These are phyloP conservation scores for Conus betulinus DNA, from an alignment of 1,140 invertebrate species.

Conservation along the genomic window DNA sequence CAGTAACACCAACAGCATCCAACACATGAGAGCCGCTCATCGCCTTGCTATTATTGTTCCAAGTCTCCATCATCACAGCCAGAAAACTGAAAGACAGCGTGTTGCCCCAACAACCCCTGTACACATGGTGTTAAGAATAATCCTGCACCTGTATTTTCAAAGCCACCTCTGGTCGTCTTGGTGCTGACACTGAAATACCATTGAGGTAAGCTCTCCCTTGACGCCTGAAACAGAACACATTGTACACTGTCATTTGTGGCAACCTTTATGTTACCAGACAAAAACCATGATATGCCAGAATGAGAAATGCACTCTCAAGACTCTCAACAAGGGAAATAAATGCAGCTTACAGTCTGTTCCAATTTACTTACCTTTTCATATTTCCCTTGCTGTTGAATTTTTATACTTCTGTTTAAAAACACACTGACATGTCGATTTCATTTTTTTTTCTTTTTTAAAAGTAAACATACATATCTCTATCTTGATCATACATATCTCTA, in stretches of 20 bases:
- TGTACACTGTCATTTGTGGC: not conserved
- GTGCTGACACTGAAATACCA: conserved; percentile 33
- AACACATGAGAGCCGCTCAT: no score
- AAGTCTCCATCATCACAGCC: no score
- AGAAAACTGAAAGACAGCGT: not conserved
- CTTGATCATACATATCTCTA: no score
- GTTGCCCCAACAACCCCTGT: not conserved
- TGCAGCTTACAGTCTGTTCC: not conserved
- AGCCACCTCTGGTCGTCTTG: conserved; percentile 56
- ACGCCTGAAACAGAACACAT: conserved; percentile 11
- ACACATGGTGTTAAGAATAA: conserved; percentile 50
- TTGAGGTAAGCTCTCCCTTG: not conserved
- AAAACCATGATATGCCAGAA: not conserved
- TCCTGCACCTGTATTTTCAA: conserved; percentile 66
- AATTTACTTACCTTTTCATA: no score
- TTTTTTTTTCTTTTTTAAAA: no score
- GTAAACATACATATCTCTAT: no score
- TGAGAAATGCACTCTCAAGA: not conserved
- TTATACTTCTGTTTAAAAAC: no score
- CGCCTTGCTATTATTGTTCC: no score
- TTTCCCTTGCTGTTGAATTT: no score
- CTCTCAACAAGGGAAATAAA: not conserved
- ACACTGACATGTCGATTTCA: no score
- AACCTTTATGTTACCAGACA: not conserved
- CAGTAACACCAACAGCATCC: no score